Conservation (phyloP, 2,888 invertebrate genomes). For the Tridacna crocea region DNA sequence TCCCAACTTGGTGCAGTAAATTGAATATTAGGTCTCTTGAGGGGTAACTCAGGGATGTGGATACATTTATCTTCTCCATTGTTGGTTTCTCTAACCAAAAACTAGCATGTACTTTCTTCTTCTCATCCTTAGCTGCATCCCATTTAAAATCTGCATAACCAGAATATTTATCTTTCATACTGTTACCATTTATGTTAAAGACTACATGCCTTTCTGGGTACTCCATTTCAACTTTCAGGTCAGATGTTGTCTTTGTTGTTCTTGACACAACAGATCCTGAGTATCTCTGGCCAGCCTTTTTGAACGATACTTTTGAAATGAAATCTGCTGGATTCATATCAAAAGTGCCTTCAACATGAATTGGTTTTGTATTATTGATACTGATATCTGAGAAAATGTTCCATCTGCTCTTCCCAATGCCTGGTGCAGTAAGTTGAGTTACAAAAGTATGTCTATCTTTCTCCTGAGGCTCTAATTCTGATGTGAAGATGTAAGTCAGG, state of each 20-base stretch:
- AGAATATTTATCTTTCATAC: constrained; percentile 31
- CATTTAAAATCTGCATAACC: constrained; percentile 62
- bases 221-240: constrained; percentile 56
- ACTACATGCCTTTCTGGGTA: constrained; percentile 63
- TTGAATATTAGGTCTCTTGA: constrained; percentile 53
- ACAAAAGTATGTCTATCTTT: constrained; percentile 53
- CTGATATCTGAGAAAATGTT: constrained; percentile 63
- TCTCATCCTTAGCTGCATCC: constrained; percentile 65
- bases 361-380: constrained; percentile 52
- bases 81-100: constrained; percentile 53
- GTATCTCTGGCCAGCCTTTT: constrained; percentile 46
- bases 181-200: constrained; percentile 53
- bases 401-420: constrained; percentile 30
- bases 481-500: constrained; percentile 60
- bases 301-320: constrained; percentile 39
- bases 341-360: constrained; percentile 57
- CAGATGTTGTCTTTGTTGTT: constrained; percentile 39
- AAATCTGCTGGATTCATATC: constrained; percentile 59
- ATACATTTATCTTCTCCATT: constrained; percentile 53
- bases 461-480: constrained; percentile 58
- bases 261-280: constrained; percentile 31
- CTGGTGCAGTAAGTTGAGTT: constrained; percentile 51
- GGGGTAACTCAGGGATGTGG: constrained; percentile 54
- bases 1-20: constrained; percentile 51
- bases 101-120: constrained; percentile 37